Evolutionary conservation across 2,113 vertebrate species (phyloP).

Genomic region (Colius striatus): DNA sequence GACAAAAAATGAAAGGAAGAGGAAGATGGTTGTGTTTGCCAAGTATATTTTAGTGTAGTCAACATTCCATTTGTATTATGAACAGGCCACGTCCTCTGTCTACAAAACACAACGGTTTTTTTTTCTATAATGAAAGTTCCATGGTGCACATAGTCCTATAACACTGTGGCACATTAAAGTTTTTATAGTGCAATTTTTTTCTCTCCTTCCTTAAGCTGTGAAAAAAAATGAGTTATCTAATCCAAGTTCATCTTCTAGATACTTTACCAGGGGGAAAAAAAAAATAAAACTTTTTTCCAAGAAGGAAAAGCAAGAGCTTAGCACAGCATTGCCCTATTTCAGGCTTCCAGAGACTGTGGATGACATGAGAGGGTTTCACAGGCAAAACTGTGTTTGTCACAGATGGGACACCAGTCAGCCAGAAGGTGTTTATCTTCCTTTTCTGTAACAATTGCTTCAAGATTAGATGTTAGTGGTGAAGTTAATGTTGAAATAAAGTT

Average conservation of each 20-base stretch:
- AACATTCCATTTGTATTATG: background rate
- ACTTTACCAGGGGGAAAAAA: rapidly evolving
- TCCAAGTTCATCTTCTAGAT: background rate
- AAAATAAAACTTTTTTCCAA: background rate
- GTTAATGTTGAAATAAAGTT: background rate
- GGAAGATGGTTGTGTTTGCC: background rate
- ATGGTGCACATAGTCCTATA: background rate
- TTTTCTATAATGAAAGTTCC: background rate
- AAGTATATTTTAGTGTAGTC: background rate
- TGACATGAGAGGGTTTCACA: background rate
- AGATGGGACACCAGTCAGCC: background rate
- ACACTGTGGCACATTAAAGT: background rate
- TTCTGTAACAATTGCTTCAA: background rate
- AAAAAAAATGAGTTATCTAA: background rate
- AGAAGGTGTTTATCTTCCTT: background rate
- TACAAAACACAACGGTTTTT: background rate
- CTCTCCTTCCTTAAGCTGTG: background rate
- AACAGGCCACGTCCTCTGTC: background rate
- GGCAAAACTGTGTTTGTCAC: background rate
- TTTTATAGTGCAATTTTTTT: background rate
- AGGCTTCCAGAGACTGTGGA: background rate
- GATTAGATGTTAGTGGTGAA: background rate
- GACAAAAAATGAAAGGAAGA: background rate
- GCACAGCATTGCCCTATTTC: rapidly evolving
- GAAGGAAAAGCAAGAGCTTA: background rate